Conservation (phyloP, 2,888 invertebrate genomes). For the Drosophila infuscata region DNA sequence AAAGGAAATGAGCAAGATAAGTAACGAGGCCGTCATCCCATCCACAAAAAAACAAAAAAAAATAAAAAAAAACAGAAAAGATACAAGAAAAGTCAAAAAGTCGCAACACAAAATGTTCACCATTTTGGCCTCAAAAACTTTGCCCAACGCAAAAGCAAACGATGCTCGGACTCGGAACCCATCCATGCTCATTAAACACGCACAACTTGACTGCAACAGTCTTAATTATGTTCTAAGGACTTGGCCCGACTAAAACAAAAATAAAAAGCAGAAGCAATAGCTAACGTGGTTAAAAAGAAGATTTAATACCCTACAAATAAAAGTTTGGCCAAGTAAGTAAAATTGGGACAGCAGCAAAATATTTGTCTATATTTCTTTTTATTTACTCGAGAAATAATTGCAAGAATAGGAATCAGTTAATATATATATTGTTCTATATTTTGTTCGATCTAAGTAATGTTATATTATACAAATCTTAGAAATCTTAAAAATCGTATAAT, state of each 20-base stretch:
- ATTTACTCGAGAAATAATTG: background rate
- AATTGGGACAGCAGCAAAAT: background rate
- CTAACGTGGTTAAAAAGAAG: background rate
- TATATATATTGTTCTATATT: too few species aligned
- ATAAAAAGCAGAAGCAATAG: constrained; percentile 4
- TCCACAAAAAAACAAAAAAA: constrained; percentile 15
- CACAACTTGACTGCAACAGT: constrained; percentile 71
- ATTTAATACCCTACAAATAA: constrained; percentile 29
- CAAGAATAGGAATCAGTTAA: background rate
- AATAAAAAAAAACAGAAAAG: background rate
- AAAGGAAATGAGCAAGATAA: constrained; percentile 78
- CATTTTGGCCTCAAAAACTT: constrained; percentile 35
- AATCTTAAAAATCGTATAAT: too few species aligned
- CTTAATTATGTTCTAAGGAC: constrained; percentile 75
- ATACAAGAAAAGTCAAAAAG: constrained; percentile 20
- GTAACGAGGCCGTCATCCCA: constrained; percentile 55
- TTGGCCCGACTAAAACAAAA: constrained; percentile 39
- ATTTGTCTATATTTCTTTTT: background rate
- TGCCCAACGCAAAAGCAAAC: constrained; percentile 55
- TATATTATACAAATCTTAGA: too few species aligned
- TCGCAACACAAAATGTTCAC: constrained; percentile 39
- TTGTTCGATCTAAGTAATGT: too few species aligned
- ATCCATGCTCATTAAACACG: constrained; percentile 72
- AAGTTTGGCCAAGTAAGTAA: background rate
- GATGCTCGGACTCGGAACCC: constrained; percentile 40